These are phyloP conservation scores for Esox lucius DNA, from an alignment of 2,797 vertebrate genomes.

Conservation along the genomic window DNA sequence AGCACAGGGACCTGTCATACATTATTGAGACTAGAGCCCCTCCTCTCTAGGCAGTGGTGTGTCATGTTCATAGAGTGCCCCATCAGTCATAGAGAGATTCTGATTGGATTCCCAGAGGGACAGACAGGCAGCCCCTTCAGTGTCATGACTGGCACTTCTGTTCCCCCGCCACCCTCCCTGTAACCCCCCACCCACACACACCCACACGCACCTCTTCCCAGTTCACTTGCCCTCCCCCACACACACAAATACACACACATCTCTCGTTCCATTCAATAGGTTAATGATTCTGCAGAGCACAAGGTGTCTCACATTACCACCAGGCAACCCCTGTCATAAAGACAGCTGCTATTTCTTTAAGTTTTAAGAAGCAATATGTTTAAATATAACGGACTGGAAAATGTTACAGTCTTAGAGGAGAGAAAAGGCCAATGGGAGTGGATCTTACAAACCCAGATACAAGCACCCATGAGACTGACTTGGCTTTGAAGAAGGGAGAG, in stretches of 20 bases:
- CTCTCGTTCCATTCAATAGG: conserved; percentile 16
- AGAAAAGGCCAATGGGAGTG: background rate
- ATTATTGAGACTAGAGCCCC: conserved; percentile 64
- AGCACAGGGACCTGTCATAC: conserved; percentile 40
- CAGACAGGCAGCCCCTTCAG: conserved; percentile 3
- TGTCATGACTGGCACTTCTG: conserved; percentile 10
- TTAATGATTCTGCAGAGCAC: conserved; percentile 39
- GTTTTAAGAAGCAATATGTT: no score
- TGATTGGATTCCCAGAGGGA: background rate
- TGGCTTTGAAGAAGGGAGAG: background rate
- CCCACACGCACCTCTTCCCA: background rate
- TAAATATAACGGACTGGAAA: no score
- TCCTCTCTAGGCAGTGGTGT: conserved; percentile 40
- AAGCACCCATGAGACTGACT: conserved; percentile 1
- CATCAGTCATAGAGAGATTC: background rate
- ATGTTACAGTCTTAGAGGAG: background rate
- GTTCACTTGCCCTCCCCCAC: background rate
- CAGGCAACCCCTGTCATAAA: no score
- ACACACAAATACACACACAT: background rate
- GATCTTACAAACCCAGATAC: background rate
- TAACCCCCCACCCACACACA: background rate
- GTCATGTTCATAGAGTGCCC: no score
- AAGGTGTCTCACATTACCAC: conserved; percentile 29
- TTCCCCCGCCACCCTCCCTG: background rate
- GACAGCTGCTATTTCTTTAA: no score